Evolutionary conservation across 2,888 invertebrate species (phyloP).

Genomic region (Pyralis farinalis): DNA sequence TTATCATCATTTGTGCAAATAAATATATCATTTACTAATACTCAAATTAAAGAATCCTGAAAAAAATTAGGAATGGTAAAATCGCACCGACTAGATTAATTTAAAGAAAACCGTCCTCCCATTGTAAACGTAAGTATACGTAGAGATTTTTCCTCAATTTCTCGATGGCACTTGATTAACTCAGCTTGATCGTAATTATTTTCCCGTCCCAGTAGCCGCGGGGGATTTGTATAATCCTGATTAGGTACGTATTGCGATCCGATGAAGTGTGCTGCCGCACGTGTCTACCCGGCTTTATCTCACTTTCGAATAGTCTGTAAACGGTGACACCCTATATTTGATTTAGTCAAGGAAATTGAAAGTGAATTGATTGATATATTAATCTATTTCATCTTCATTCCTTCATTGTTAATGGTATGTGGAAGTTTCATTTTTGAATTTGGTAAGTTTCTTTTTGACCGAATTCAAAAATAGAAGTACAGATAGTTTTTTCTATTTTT

Average conservation of each 20-base stretch:
- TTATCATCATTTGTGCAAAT: no score
- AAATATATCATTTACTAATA: neutral
- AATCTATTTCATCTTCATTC: slow-evolving; percentile 19
- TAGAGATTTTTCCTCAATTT: slow-evolving; percentile 59
- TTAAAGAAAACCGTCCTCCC: no score
- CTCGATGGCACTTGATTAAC: slow-evolving; percentile 66
- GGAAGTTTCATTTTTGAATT: no score
- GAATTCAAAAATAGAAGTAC: no score
- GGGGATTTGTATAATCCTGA: slow-evolving; percentile 79
- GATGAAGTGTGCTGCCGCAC: slow-evolving; percentile 73
- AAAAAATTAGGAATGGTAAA: neutral
- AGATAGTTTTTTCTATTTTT: no score
- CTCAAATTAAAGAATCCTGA: neutral
- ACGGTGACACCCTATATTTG: slow-evolving; percentile 7
- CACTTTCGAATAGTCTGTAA: slow-evolving; percentile 30
- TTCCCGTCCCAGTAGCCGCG: slow-evolving; percentile 52
- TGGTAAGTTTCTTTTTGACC: no score
- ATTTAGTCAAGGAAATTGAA: slow-evolving; percentile 8
- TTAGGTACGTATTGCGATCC: slow-evolving; percentile 76
- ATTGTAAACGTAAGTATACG: slow-evolving; percentile 27
- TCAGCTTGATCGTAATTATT: slow-evolving; percentile 69
- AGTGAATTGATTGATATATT: slow-evolving; percentile 16
- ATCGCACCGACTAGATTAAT: no score
- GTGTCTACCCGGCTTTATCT: slow-evolving; percentile 56
- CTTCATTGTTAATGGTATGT: no score